Conservation (phyloP, 2,113 vertebrate species). For the Aramus guarauna region DNA sequence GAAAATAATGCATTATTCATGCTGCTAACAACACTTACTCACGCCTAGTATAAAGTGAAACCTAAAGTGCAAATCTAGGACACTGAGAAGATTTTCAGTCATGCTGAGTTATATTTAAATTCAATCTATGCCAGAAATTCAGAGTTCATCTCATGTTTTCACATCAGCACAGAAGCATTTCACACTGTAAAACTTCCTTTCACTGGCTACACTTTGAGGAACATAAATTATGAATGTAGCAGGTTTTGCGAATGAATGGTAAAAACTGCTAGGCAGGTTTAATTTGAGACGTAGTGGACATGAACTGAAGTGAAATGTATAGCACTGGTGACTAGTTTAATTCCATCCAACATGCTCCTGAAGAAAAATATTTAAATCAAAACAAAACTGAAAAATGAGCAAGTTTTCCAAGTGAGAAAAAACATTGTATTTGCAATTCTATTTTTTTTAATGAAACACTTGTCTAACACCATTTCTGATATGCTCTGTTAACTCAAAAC, state of each 20-base stretch:
- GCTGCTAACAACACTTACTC: conserved; percentile 23
- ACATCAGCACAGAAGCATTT: neutral
- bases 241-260: neutral
- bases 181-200: neutral
- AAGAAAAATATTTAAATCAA: neutral
- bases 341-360: neutral
- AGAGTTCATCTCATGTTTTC: conserved; percentile 24
- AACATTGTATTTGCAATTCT: neutral
- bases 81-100: neutral
- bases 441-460: neutral
- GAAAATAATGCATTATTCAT: conserved; percentile 51
- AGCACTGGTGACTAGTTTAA: neutral
- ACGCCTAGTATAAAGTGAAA: conserved; percentile 22
- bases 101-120: conserved; percentile 49
- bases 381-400: neutral
- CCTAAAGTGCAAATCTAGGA: conserved; percentile 42
- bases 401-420: neutral
- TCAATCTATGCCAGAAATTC: neutral
- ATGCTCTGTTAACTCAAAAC: neutral
- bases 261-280: neutral
- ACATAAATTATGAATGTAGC: neutral
- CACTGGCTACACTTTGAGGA: neutral
- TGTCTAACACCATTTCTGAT: neutral
- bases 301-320: neutral
- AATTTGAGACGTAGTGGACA: neutral